Percentiles rank a stretch among this genome's conserved stretches.
phyloP scores from a whole-genome alignment of 2,797 vertebrate genomes.

The Labroides dimidiatus region DNA sequence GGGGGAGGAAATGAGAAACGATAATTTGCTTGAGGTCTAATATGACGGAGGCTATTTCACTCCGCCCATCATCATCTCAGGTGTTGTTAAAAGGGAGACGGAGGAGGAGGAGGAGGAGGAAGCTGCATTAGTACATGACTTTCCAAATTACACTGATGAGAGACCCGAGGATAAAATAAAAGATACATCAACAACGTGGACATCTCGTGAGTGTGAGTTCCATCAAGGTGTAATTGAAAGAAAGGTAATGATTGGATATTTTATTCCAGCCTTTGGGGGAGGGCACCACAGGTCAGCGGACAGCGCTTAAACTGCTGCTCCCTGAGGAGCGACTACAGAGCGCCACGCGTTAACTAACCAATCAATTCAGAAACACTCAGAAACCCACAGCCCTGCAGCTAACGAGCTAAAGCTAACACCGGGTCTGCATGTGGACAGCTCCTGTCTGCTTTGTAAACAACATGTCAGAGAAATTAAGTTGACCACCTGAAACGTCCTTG shows the following conservation, averaged over 20 bases:
- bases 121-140: background rate
- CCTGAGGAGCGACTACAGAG: conserved; percentile 22
- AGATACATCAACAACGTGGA: conserved; percentile 40
- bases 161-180: conserved; percentile 36
- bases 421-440: conserved; percentile 11
- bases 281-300: conserved; percentile 32
- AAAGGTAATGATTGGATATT: conserved; percentile 36
- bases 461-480: conserved; percentile 50
- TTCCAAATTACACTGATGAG: conserved; percentile 44
- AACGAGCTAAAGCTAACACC: conserved; percentile 44
- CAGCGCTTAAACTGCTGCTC: conserved; percentile 48
- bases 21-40: conserved; percentile 66
- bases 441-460: conserved; percentile 46
- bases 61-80: conserved; percentile 31
- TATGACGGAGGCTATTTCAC: conserved; percentile 44
- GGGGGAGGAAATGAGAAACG: conserved; percentile 58
- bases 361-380: conserved; percentile 27
- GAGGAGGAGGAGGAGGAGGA: background rate
- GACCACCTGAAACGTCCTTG: conserved; percentile 66
- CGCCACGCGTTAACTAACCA: conserved; percentile 8
- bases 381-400: background rate
- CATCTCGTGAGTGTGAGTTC: conserved; percentile 24
- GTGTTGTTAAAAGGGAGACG: conserved; percentile 16
- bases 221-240: conserved; percentile 49
- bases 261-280: conserved; percentile 21